These are phyloP conservation scores for Harpegnathos saltator DNA, from an alignment of 1,140 invertebrate species.

Conservation along the genomic window DNA sequence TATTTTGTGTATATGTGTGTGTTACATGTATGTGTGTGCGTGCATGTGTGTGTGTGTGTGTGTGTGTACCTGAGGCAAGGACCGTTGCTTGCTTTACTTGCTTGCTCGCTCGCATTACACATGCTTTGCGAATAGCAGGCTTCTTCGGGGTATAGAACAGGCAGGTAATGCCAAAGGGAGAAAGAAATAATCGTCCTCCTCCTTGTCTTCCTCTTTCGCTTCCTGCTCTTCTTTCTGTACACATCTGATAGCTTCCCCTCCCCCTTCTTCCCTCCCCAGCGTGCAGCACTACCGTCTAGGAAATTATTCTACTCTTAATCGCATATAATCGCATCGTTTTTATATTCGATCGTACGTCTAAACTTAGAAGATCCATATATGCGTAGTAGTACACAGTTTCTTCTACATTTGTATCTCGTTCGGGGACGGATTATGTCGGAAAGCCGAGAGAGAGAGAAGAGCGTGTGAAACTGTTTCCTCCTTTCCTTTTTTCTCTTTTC, in stretches of 20 bases:
- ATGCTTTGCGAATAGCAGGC: constrained; percentile 61
- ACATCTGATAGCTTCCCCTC: not conserved
- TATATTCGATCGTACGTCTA: constrained; percentile 73
- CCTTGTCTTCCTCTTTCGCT: too few relatives aligned
- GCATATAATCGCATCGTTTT: constrained; percentile 70
- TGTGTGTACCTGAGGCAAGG: constrained; percentile 64
- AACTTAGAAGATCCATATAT: constrained; percentile 74
- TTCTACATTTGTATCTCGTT: constrained; percentile 72
- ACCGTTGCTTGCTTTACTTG: constrained; percentile 62
- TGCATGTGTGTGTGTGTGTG: constrained; percentile 7
- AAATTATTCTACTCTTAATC: constrained; percentile 76
- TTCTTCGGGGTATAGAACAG: constrained; percentile 54
- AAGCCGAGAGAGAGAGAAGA: constrained; percentile 68
- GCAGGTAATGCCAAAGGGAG: constrained; percentile 37
- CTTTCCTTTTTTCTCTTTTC: not conserved
- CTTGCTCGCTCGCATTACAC: constrained; percentile 55
- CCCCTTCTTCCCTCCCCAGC: constrained; percentile 21
- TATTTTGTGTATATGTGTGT: constrained; percentile 31
- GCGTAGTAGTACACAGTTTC: constrained; percentile 68
- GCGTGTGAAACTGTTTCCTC: constrained; percentile 65
- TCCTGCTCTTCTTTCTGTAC: not conserved
- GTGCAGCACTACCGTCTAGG: constrained; percentile 68
- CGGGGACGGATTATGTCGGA: constrained; percentile 78
- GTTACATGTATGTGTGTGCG: constrained; percentile 16
- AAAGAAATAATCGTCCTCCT: constrained; percentile 50